A percentile compares a stretch with the other conserved stretches of the same genome.
Evolutionary conservation across 2,113 vertebrate genomes (phyloP).

Genomic region (Cyanistes caeruleus): DNA sequence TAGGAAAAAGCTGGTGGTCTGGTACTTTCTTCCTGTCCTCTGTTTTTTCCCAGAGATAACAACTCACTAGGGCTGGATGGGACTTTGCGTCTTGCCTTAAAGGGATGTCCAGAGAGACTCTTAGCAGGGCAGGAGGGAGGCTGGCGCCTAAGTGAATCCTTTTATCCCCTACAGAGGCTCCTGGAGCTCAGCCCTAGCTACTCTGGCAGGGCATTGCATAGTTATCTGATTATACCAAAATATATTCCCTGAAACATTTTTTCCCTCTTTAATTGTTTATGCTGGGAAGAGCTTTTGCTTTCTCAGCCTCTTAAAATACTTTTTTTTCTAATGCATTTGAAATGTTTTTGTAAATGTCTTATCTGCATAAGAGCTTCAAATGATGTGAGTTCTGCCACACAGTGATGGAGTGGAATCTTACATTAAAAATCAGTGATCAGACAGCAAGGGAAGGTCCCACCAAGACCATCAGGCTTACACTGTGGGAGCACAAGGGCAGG

Average conservation of each 20-base stretch:
- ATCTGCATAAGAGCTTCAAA: not conserved
- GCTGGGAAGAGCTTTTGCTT: not conserved
- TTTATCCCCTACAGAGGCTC: slow-evolving; percentile 8
- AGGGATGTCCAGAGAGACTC: not conserved
- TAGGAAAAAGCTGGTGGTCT: not conserved
- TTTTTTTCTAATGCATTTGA: not conserved
- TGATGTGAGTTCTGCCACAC: not conserved
- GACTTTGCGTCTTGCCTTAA: not conserved
- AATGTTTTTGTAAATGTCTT: not conserved
- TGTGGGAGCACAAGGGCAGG: not conserved
- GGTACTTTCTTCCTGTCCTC: not conserved
- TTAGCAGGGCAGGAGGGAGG: not conserved
- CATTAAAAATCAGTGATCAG: not conserved
- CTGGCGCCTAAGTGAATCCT: not conserved
- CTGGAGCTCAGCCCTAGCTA: not conserved
- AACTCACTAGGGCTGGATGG: not conserved
- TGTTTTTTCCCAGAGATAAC: not conserved
- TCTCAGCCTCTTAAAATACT: not conserved
- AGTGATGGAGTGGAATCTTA: not conserved
- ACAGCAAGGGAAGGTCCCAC: not conserved
- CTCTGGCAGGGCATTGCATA: not conserved
- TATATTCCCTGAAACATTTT: not conserved
- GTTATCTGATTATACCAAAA: slow-evolving; percentile 13
- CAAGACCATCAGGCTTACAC: not conserved
- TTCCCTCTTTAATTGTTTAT: not conserved